Evolutionary conservation across 1,140 invertebrate genomes (phyloP).

Genomic region (Aphidius gifuensis): DNA sequence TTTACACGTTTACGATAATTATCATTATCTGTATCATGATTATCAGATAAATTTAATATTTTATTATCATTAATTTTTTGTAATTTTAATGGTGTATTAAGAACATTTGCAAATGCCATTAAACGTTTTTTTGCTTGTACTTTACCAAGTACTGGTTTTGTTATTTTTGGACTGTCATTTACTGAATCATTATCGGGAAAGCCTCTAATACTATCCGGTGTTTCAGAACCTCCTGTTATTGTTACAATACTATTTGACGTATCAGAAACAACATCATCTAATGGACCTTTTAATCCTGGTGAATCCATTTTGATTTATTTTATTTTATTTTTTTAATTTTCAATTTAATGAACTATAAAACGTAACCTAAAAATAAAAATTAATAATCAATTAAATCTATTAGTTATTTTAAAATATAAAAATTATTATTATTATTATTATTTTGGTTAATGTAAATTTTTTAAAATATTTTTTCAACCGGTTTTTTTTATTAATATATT

Average conservation of each 20-base stretch:
- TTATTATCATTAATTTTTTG: slow-evolving; percentile 12
- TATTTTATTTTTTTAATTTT: too few species aligned
- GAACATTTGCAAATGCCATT: slow-evolving; percentile 50
- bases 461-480: too few species aligned
- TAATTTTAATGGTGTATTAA: slow-evolving; percentile 10
- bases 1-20: slow-evolving; percentile 1
- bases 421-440: too few species aligned
- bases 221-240: slow-evolving; percentile 15
- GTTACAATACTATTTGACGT: background rate
- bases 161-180: slow-evolving; percentile 30
- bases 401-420: too few species aligned
- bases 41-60: background rate
- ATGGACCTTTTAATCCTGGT: slow-evolving; percentile 2
- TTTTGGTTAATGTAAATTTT: too few species aligned
- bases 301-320: slow-evolving; percentile 13
- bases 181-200: slow-evolving; percentile 13
- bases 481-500: too few species aligned
- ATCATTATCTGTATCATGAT: background rate
- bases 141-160: slow-evolving; percentile 52
- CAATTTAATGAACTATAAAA: too few species aligned
- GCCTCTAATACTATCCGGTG: slow-evolving; percentile 19
- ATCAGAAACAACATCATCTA: background rate
- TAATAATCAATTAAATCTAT: too few species aligned
- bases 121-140: slow-evolving; percentile 52
- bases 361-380: too few species aligned